Evolutionary conservation across 37 sponge, comb jelly and placozoan species (phyloP).

Genomic region (Geodia barretti): DNA sequence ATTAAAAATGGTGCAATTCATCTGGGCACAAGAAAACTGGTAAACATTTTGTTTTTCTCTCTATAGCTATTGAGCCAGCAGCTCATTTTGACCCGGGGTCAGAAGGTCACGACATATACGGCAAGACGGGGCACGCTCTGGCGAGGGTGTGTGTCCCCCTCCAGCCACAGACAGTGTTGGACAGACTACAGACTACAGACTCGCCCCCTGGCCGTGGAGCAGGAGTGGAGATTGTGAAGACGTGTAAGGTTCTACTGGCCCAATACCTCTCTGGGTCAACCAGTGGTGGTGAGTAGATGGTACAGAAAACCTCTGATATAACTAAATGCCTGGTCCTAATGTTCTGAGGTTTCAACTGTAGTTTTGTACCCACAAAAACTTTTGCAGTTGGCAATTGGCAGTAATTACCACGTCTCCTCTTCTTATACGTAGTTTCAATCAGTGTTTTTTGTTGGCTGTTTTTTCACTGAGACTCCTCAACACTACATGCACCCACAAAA

Average conservation of each 20-base stretch:
- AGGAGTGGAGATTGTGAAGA: neutral
- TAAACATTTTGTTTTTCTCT: neutral
- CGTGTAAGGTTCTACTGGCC: constrained; percentile 22
- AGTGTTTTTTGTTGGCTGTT: too few relatives aligned
- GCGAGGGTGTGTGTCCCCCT: constrained; percentile 20
- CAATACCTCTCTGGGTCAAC: neutral
- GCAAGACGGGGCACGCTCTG: constrained; percentile 54
- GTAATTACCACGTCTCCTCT: too few relatives aligned
- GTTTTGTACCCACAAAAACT: too few relatives aligned
- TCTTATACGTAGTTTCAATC: too few relatives aligned
- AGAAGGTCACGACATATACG: constrained; percentile 58
- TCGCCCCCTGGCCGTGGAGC: neutral
- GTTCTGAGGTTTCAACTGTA: too few relatives aligned
- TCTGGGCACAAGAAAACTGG: too few relatives aligned
- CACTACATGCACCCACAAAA: too few relatives aligned
- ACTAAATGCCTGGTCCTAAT: too few relatives aligned
- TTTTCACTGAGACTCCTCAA: too few relatives aligned
- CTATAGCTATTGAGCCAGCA: constrained; percentile 58
- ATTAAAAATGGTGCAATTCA: too few relatives aligned
- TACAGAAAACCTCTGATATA: too few relatives aligned
- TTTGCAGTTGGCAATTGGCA: too few relatives aligned
- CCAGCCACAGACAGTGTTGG: neutral
- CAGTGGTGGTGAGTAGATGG: neutral
- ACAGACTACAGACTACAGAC: neutral
- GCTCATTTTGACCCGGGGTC: constrained; percentile 71